Conservation (phyloP, 2,888 invertebrate species). For the Sphaerophoria taeniata region DNA sequence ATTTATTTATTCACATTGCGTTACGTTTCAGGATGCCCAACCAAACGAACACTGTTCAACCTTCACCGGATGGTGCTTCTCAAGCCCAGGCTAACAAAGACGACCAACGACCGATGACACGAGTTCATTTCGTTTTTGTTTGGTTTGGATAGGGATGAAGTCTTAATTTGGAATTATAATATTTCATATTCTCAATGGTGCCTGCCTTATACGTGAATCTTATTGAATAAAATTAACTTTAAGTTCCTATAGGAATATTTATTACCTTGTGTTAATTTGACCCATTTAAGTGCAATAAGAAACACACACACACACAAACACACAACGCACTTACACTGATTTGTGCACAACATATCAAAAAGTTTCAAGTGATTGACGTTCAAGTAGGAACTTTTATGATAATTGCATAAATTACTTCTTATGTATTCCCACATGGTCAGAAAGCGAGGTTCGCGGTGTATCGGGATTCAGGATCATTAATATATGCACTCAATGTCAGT, state of each 20-base stretch:
- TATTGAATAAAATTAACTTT: constrained; percentile 29
- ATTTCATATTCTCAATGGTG: background rate
- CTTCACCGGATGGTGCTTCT: background rate
- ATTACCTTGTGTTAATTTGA: constrained; percentile 3
- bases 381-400: too few species aligned
- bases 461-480: too few species aligned
- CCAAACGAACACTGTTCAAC: constrained; percentile 11
- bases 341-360: too few species aligned
- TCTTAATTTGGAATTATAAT: too few species aligned
- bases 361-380: background rate
- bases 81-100: constrained; percentile 6
- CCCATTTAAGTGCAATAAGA: background rate
- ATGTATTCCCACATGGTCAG: too few species aligned
- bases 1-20: constrained; percentile 19
- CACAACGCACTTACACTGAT: too few species aligned
- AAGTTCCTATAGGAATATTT: background rate
- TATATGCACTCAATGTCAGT: too few species aligned
- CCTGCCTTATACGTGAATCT: constrained; percentile 43
- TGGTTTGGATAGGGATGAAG: too few species aligned
- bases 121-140: constrained; percentile 5
- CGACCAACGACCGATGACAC: too few species aligned
- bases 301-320: too few species aligned
- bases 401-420: too few species aligned
- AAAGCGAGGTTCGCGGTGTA: too few species aligned
- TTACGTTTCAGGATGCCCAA: constrained; percentile 42